These are phyloP conservation scores for Hemiprocne comata DNA, from an alignment of 2,113 vertebrate genomes.

Conservation along the genomic window DNA sequence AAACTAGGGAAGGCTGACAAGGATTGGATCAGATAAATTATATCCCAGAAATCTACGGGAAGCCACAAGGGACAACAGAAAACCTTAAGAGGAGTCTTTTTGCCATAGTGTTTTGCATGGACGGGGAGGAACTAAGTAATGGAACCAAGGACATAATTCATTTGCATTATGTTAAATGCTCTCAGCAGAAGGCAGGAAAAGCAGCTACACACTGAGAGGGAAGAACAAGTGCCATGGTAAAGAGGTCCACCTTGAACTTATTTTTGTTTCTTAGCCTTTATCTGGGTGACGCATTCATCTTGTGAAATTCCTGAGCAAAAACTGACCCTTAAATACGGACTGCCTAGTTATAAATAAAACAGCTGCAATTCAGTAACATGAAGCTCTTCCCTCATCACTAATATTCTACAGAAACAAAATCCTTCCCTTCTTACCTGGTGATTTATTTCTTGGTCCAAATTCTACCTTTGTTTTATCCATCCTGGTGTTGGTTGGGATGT, in stretches of 20 bases:
- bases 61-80: slow-evolving; percentile 10
- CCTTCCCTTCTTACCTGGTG: neutral
- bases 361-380: neutral
- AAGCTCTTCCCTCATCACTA: neutral
- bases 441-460: neutral
- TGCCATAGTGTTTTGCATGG: neutral
- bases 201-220: neutral
- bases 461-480: neutral
- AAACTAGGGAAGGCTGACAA: slow-evolving; percentile 14
- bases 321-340: neutral
- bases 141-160: slow-evolving; percentile 21
- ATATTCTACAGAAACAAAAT: neutral
- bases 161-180: neutral
- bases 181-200: neutral
- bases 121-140: neutral
- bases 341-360: neutral
- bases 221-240: neutral
- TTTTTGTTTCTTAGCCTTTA: neutral
- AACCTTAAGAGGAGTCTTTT: neutral
- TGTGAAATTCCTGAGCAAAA: neutral
- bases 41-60: slow-evolving; percentile 5
- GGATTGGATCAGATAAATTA: neutral
- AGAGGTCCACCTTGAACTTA: neutral
- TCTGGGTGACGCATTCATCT: neutral
- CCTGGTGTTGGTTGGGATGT: neutral